Conservation (phyloP, 2,797 vertebrate species). For the Hypotaenidia philippensis region DNA sequence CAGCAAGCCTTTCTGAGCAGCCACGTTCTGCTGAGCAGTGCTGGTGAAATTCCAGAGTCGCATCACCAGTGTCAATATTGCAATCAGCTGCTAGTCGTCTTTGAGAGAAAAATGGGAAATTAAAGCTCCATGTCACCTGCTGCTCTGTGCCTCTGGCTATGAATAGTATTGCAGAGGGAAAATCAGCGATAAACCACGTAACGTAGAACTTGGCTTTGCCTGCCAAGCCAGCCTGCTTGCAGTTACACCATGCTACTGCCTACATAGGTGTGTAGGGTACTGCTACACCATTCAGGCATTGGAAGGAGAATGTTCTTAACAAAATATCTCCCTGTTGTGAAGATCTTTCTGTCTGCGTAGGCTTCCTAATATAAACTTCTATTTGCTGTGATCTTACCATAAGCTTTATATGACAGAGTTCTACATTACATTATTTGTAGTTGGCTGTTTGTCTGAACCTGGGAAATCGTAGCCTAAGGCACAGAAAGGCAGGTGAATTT, state of each 20-base stretch:
- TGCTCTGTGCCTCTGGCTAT: not conserved
- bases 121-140: not conserved
- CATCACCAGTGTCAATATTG: not conserved
- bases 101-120: not conserved
- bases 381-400: slow-evolving; percentile 20
- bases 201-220: not conserved
- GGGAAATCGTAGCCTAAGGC: slow-evolving; percentile 16
- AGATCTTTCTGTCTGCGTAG: not conserved
- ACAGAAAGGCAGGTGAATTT: slow-evolving; percentile 50
- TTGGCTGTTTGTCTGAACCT: slow-evolving; percentile 41
- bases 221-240: not conserved
- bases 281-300: not conserved
- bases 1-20: not conserved
- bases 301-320: not conserved
- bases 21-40: not conserved
- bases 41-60: not conserved
- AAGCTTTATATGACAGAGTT: slow-evolving; percentile 12
- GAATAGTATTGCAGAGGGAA: not conserved
- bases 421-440: slow-evolving; percentile 26
- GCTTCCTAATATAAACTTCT: slow-evolving; percentile 16
- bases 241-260: not conserved
- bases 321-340: not conserved
- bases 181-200: not conserved
- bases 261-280: not conserved
- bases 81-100: not conserved